Evolutionary conservation across 2,888 invertebrate genomes (phyloP), one percentile per base, ranked within the genome.

Genomic region (Drosophila mercatorum): DNA sequence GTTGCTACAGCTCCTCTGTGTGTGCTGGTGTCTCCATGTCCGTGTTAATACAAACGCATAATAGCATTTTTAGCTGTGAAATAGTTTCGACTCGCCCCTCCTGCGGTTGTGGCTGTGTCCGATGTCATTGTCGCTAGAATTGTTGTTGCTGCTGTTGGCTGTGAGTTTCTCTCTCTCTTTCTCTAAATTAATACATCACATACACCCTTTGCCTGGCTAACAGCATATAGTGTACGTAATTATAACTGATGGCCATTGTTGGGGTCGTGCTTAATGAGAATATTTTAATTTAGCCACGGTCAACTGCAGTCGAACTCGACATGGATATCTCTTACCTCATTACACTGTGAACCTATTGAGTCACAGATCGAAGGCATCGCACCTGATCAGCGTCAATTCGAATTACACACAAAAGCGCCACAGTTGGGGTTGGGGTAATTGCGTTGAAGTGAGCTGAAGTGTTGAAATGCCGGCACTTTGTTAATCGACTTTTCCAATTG

Each of bases 11-110:
- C 22, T 22, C 22, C 12, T 5, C 8, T 17, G 59, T 49, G 53
- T 40, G 65, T 51, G 59, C 62, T 63, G 55, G 41, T 46, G 68
- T 56, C 26, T 55, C 14, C 53, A 52, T 71, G 71, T 79, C 62
- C 71, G 75, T 87, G 90, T 89, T 86, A 90, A 90, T 90, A 89
- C 81, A 81, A 88, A 90, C 88, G 88, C 89, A 86, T 88, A 89
- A 89, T 85, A 77, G 68, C 83, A 84, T 82, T 85, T 88, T 84
- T 81, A 65, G 85, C 88, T 89, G 74, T 81, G 78, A 80, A 85
- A 89, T 84, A 77, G 85, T 81, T 81, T 79, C 22, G 76, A 59
- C 66, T 41, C 44, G 22, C 22, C 28, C 43, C 3, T 44, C 52
- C 55, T 61, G 53, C 40, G 38, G 31, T 66, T 60, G 46, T 26